phyloP scores from a whole-genome alignment of 2,888 invertebrate species.

The Drosophila anceps region DNA sequence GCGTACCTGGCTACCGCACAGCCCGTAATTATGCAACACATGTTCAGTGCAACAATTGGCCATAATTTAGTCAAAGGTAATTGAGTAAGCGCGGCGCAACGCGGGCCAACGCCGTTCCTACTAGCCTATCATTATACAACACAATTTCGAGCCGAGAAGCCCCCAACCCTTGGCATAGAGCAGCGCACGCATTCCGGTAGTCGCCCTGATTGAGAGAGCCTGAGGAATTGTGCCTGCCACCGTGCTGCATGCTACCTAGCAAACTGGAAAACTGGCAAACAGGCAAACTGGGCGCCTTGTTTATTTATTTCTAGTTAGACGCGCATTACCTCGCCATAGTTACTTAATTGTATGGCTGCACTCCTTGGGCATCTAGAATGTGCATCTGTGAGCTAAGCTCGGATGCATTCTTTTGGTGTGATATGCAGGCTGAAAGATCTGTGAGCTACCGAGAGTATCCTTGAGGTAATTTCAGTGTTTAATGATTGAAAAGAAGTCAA shows the following conservation, averaged over 20 bases:
- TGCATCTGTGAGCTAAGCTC: slow-evolving; percentile 25
- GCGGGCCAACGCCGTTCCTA: slow-evolving; percentile 61
- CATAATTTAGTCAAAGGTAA: slow-evolving; percentile 80
- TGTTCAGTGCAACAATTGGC: slow-evolving; percentile 78
- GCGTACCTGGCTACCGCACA: slow-evolving; percentile 55
- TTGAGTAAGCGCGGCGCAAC: slow-evolving; percentile 70
- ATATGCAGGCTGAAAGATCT: slow-evolving; percentile 48
- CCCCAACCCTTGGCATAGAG: slow-evolving; percentile 18
- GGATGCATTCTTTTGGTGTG: slow-evolving; percentile 55
- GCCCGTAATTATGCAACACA: slow-evolving; percentile 79
- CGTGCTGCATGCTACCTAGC: slow-evolving; percentile 25
- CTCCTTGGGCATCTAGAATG: slow-evolving; percentile 23
- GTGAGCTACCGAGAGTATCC: slow-evolving; percentile 51
- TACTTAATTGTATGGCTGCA: slow-evolving; percentile 73
- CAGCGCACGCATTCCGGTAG: slow-evolving; percentile 38
- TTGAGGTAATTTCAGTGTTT: slow-evolving; percentile 70
- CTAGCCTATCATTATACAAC: slow-evolving; percentile 65
- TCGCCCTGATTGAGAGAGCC: slow-evolving; percentile 45
- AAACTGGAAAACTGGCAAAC: slow-evolving; percentile 11
- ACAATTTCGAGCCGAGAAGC: slow-evolving; percentile 38
- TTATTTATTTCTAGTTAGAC: slow-evolving; percentile 78
- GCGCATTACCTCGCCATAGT: slow-evolving; percentile 64
- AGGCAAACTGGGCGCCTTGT: slow-evolving; percentile 66
- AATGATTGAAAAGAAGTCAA: slow-evolving; percentile 73
- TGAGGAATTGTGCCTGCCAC: slow-evolving; percentile 18